A percentile compares a stretch with the other conserved stretches of the same genome.
Evolutionary conservation across 2,888 invertebrate genomes (phyloP).

Genomic region (Mimachlamys varia): DNA sequence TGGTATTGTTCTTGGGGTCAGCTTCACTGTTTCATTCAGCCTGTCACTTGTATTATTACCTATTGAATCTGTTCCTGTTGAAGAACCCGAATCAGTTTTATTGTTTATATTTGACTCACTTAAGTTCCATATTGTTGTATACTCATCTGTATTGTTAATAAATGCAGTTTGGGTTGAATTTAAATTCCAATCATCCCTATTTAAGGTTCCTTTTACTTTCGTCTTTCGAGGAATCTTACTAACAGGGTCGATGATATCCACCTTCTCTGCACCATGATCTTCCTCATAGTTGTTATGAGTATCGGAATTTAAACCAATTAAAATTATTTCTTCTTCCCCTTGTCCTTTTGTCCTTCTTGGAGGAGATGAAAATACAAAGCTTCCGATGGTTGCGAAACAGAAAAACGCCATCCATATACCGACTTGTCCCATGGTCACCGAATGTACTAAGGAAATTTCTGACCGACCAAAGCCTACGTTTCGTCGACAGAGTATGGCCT

Average conservation of each 20-base stretch:
- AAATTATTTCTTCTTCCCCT: not conserved
- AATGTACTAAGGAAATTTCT: not conserved
- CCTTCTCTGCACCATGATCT: not conserved
- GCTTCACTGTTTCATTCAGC: not conserved
- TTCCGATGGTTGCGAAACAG: conserved; percentile 43
- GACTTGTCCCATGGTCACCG: conserved; percentile 43
- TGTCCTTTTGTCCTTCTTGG: conserved; percentile 39
- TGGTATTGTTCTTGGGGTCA: not conserved
- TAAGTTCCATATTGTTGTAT: not conserved
- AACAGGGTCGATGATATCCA: not conserved
- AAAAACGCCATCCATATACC: conserved; percentile 44
- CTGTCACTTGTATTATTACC: not conserved
- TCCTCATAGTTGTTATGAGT: not conserved
- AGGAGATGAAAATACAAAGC: conserved; percentile 48
- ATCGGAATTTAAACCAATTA: not conserved
- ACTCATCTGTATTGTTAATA: not conserved
- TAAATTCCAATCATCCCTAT: not conserved
- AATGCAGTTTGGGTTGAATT: not conserved
- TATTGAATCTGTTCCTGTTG: not conserved
- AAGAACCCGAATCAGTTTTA: not conserved
- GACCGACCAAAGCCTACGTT: conserved; percentile 34
- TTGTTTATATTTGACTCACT: not conserved
- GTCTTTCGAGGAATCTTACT: not conserved
- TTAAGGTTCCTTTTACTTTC: not conserved
- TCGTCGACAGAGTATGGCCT: not conserved